A percentile compares a stretch with the other conserved stretches of the same genome.
phyloP scores from a whole-genome alignment of 2,888 invertebrate genomes.

The Cataglyphis livida region DNA sequence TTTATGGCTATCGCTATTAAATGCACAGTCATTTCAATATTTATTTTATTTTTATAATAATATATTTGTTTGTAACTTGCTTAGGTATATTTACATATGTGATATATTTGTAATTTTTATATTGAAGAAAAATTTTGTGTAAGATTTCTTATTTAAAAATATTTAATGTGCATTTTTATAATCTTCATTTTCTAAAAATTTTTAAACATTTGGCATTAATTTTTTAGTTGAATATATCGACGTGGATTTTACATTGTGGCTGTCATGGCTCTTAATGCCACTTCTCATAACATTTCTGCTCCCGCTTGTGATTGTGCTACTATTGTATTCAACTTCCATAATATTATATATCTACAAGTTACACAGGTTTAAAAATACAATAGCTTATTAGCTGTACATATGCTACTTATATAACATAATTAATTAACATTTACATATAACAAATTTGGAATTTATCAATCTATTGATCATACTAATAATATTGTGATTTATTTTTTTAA shows the following conservation, averaged over 20 bases:
- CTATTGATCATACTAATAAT: not conserved
- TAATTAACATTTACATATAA: not conserved
- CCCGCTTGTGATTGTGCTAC: slow-evolving; percentile 92
- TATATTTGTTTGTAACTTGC: slow-evolving; percentile 13
- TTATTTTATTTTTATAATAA: slow-evolving; percentile 24
- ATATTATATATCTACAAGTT: slow-evolving; percentile 95
- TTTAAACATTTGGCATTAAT: slow-evolving; percentile 55
- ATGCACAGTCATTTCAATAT: not conserved
- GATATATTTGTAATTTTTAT: not conserved
- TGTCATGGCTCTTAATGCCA: slow-evolving; percentile 94
- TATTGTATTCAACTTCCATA: slow-evolving; percentile 93
- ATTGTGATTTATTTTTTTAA: not conserved
- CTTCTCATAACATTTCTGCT: slow-evolving; percentile 94
- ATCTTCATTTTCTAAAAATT: not conserved
- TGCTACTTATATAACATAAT: slow-evolving; percentile 1
- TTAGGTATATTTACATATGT: not conserved
- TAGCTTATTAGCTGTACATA: slow-evolving; percentile 22
- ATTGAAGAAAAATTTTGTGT: not conserved
- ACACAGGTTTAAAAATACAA: slow-evolving; percentile 90
- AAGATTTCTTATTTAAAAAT: not conserved
- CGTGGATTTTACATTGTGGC: slow-evolving; percentile 93
- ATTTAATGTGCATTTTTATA: slow-evolving; percentile 1
- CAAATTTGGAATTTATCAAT: not conserved
- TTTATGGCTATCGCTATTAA: not conserved
- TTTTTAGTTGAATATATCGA: slow-evolving; percentile 92